Percentiles rank a stretch among this genome's conserved stretches.
phyloP scores from a whole-genome alignment of 2,113 vertebrate species.

The Elephantulus edwardii region DNA sequence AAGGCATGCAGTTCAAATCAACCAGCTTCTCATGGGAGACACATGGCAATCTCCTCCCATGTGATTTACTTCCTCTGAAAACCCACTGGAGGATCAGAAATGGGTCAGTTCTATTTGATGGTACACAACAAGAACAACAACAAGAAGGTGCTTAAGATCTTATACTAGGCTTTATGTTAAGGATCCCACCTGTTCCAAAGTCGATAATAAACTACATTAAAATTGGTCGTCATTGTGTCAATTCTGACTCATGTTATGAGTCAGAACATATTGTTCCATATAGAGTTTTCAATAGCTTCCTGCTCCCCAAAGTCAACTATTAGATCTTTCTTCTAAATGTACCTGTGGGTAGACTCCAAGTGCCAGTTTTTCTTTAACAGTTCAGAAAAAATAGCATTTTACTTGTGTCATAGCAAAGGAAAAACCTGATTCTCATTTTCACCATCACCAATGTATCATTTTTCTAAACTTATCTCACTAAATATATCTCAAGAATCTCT shows the following conservation, averaged over 20 bases:
- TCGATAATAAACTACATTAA: not conserved
- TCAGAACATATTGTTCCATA: not conserved
- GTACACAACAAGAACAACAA: too few species aligned
- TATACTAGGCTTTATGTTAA: not conserved
- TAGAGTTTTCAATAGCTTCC: not conserved
- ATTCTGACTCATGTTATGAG: not conserved
- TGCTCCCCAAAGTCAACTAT: not conserved
- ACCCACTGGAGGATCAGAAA: too few species aligned
- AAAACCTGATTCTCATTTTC: not conserved
- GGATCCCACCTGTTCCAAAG: not conserved
- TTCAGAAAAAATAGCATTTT: too few species aligned
- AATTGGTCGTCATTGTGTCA: not conserved
- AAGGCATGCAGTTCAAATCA: too few species aligned
- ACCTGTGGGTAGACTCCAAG: not conserved
- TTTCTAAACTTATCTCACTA: not conserved
- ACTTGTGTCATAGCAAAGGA: not conserved
- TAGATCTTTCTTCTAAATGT: too few species aligned
- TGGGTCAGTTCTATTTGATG: too few species aligned
- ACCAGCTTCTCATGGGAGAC: too few species aligned
- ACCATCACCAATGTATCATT: not conserved
- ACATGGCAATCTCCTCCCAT: too few species aligned
- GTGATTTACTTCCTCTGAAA: too few species aligned
- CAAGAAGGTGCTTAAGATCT: not conserved
- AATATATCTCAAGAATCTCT: too few species aligned
- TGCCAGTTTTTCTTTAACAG: not conserved